Evolutionary conservation across 2,888 invertebrate species (phyloP), one percentile per base, ranked within the genome.

Genomic region (Micropterix aruncella): DNA sequence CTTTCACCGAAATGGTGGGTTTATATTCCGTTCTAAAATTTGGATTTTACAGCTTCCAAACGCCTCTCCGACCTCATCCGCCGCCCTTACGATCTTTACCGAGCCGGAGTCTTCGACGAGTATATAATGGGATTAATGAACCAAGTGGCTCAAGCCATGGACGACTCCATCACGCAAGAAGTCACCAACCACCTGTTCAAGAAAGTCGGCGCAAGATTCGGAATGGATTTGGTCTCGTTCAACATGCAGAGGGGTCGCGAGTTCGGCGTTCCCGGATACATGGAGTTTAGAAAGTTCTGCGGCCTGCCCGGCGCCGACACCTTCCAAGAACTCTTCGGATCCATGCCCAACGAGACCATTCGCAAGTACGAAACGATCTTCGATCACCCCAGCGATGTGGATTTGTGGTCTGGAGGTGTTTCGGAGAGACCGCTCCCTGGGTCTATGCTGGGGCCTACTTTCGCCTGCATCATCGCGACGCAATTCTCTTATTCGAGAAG

Each of bases 61-160:
- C 77, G 91, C 54, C 66, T 93, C 41, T 89, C 91, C 1, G 89
- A 91, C 58, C 73, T 92, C 45, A 90, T 92, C 57, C 78, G 91
- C 54, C 78, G 90, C 55, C 93, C 93, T 0, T 91, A 83, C 60
- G 91, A 92, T 62, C 68, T 93, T 51, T 93, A 92, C 65, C 75
- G 91, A 56, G 89, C 92, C 15, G 91, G 92, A 44, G 86, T 91
- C 2, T 66, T 92, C 19, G 92, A 93, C 59, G 90, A 92, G 64
- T 93, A 92, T 59, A 79, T 92, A 27, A 89, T 91, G 86, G 92
- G 92, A 36, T 66, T 92, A 50, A 85, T 90, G 82, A 92, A 92
- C 62, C 92, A 93, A 70, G 90, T 91, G 16, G 90, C 92, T 2
- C 91, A 92, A 63, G 90, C 91, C 57, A 91, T 92, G 88, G 93